Base-by-base conservation (phyloP, 2,113 vertebrate species). In the Cheilinus undulatus region DNA sequence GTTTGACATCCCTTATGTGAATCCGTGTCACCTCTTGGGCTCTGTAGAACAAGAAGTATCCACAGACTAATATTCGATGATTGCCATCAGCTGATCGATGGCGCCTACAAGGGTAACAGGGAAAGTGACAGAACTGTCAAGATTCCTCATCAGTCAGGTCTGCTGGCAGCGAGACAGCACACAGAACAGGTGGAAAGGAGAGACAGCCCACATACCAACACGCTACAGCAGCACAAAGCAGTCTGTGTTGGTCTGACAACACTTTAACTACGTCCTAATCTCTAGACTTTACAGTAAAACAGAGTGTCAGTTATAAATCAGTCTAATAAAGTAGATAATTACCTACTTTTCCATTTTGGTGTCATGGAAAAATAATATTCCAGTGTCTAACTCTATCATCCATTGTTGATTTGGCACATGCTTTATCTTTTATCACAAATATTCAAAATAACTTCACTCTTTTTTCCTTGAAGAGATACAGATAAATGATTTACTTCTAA, bases 181-280 rank as follows among this genome's bases (percentile, higher is more conserved):
- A 50, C 45, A 36, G 24, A 49, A 40, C 69, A 68, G 72, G 69
- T 67, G 79, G n/a, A 60, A n/a, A 46, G 54, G 49, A 30, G 15
- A 73, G 69, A 77, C 60, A 51, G 66, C 42, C 84, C 49, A 57
- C 82, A 86, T 91, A 80, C 75, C 83, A 43, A 67, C 77, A 76
- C 60, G 51, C 45, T 76, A 67, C 50, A 70, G 64, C 12, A 72
- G 61, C 78, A 79, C 73, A 81, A 81, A 73, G 69, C 27, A 20
- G 22, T 14, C 71, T 36, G 45, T 64, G 59, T 71, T 49, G 30
- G n/a, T 38, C 9, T 58, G 73, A 71, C 13, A 28, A 38, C 62
- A 57, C 1, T n/a, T 4, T 1, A 49, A 26, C 59, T 58, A 57
- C 59, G 69, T 70, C 66, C 19, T 58, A 65, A 45, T 67, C 46